Percentiles rank a stretch among this genome's conserved stretches.
Conservation (phyloP, 2,888 invertebrate species). For the Hydraecia micacea region DNA sequence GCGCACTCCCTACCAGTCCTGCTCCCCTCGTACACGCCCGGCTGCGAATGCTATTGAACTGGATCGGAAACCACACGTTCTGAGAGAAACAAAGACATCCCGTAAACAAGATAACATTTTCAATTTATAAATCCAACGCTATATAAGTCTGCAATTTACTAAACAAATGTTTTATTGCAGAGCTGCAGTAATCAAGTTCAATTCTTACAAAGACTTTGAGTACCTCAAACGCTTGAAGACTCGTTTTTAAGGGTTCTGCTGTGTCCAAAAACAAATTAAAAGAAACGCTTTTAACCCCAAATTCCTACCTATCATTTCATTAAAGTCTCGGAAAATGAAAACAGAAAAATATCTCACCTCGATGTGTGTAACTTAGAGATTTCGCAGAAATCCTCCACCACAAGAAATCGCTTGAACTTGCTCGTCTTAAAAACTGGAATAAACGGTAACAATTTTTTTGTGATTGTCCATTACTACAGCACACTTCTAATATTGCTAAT, state of each 20-base stretch:
- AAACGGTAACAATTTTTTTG: conserved; percentile 40
- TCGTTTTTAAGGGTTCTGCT: not conserved
- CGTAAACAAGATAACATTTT: conserved; percentile 55
- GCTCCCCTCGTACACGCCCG: conserved; percentile 58
- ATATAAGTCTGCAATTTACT: conserved; percentile 14
- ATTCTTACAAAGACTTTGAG: not conserved
- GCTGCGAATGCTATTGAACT: conserved; percentile 62
- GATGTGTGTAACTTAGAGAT: conserved; percentile 25
- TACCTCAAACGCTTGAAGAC: conserved; percentile 1
- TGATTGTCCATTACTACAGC: conserved; percentile 49
- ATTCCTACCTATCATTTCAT: not conserved
- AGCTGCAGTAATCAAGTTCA: conserved; percentile 1
- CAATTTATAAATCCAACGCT: conserved; percentile 45
- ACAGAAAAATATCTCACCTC: not conserved
- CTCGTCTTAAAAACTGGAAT: conserved; percentile 28
- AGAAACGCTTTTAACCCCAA: conserved; percentile 7
- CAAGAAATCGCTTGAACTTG: conserved; percentile 16
- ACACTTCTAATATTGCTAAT: conserved; percentile 50
- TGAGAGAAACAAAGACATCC: conserved; percentile 55
- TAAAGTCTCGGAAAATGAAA: conserved; percentile 6
- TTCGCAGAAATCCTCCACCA: conserved; percentile 23
- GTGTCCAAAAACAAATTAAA: conserved; percentile 16
- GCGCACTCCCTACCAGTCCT: conserved; percentile 51
- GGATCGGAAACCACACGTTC: conserved; percentile 61
- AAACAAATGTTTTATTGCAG: not conserved